Percentiles rank a stretch among this genome's conserved stretches.
These are phyloP conservation scores for Heliothis subflexa DNA, from an alignment of 1,140 invertebrate genomes.

Conservation along the genomic window DNA sequence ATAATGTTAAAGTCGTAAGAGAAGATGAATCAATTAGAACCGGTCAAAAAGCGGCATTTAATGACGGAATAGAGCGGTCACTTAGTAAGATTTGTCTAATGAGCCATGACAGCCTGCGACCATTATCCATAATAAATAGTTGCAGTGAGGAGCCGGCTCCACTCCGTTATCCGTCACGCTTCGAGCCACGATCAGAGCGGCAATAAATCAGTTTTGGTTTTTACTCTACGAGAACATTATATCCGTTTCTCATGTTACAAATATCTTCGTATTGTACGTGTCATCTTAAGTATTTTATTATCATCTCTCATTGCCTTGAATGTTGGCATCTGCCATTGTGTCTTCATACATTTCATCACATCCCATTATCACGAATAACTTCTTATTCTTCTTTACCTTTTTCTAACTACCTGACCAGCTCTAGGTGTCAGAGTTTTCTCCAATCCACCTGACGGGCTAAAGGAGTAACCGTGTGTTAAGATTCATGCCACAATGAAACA, in stretches of 20 bases:
- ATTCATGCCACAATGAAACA: not conserved
- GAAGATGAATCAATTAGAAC: slow-evolving; percentile 33
- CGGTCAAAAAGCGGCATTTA: slow-evolving; percentile 29
- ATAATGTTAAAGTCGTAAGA: not conserved
- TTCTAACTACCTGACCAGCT: not conserved
- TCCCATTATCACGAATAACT: not conserved
- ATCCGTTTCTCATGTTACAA: slow-evolving; percentile 39
- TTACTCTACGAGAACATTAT: slow-evolving; percentile 43
- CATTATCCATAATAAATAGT: slow-evolving; percentile 67
- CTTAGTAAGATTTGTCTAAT: slow-evolving; percentile 57
- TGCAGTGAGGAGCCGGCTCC: slow-evolving; percentile 50
- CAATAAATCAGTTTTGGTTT: slow-evolving; percentile 54
- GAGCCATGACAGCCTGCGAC: slow-evolving; percentile 57
- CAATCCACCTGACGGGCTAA: not conserved
- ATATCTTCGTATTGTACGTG: slow-evolving; percentile 39
- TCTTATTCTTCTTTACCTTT: not conserved
- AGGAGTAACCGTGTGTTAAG: not conserved
- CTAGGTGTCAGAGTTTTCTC: not conserved
- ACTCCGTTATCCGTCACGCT: slow-evolving; percentile 66
- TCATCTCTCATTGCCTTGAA: slow-evolving; percentile 11
- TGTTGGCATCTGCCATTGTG: not conserved
- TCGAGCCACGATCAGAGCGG: slow-evolving; percentile 50
- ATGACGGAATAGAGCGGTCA: slow-evolving; percentile 49
- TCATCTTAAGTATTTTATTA: slow-evolving; percentile 29
- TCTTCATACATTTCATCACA: not conserved